Base-by-base conservation (phyloP, 2,797 vertebrate genomes). In the Malacoctenus gilli region DNA sequence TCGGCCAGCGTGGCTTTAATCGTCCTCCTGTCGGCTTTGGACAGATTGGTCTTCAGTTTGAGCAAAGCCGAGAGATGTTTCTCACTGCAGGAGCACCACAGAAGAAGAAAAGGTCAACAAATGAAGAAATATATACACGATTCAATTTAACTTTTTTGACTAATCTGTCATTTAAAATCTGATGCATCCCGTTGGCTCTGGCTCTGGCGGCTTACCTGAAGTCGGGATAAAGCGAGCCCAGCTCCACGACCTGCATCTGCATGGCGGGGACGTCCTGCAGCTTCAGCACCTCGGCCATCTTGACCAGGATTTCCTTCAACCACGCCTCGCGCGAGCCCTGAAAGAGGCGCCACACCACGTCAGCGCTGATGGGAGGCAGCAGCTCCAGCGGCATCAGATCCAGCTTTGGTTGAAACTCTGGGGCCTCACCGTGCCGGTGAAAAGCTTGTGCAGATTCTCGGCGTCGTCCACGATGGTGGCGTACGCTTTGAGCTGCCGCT, bases 381-480 rank as follows among this genome's bases (percentile, higher is more conserved):
- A 5, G 25, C 9, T 2, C 25, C 6, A 9, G 4, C 22, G 22
- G 22, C 22, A n/a, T n/a, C n/a, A n/a, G n/a, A n/a, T n/a, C n/a
- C n/a, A n/a, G n/a, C n/a, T n/a, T n/a, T n/a, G n/a, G n/a, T n/a
- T n/a, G n/a, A n/a, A n/a, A n/a, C n/a, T n/a, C n/a, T n/a, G n/a
- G n/a, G n/a, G n/a, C n/a, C 94, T 90, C 83, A 97, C 95, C 18
- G 82, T 84, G 15, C 18, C 57, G 3, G 2, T 31, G 68, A 94
- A 95, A 19, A 94, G 81, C 0, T 8, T 1, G 52, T 90, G 84
- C 41, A 98, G 72, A 47, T 19, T 49, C 0, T 88, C 59, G 0
- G 89, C 91, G 0, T 94, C 84, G 14, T 64, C 72, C 16, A 8
- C 77, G 18, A 97, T 23, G 1, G 55, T 68, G 0, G 1, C 0